These are phyloP conservation scores for Calyptommatus sinebrachiatus DNA, from an alignment of 2,113 vertebrate species.

Conservation along the genomic window DNA sequence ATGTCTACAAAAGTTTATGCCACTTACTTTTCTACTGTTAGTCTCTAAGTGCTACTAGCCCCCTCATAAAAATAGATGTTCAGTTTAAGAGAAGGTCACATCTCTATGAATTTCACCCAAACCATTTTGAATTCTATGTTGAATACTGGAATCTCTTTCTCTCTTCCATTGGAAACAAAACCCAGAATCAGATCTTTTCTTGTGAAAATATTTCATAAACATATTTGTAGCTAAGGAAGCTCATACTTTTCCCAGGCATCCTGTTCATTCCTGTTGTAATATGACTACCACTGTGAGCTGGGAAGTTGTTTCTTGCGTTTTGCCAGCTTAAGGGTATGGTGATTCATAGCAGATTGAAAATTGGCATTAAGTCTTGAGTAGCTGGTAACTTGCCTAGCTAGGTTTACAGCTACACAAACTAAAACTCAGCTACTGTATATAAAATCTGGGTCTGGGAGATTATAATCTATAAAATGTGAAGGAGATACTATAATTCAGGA, in stretches of 20 bases:
- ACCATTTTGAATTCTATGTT: neutral
- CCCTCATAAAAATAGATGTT: conserved; percentile 23
- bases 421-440: neutral
- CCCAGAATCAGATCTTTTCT: neutral
- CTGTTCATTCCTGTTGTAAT: neutral
- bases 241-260: neutral
- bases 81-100: conserved; percentile 3
- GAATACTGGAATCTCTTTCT: neutral
- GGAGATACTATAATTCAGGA: neutral
- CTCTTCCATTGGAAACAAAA: neutral
- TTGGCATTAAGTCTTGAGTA: neutral
- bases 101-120: neutral
- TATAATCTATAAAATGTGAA: neutral
- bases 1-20: too few relatives aligned
- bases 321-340: neutral
- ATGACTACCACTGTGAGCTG: neutral
- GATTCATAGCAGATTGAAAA: neutral
- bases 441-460: neutral
- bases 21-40: too few relatives aligned
- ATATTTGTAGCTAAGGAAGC: neutral
- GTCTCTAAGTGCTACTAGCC: too few relatives aligned
- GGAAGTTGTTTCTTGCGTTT: neutral
- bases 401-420: neutral
- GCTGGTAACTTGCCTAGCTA: too few relatives aligned
- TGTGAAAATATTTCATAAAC: neutral